Evolutionary conservation across 2,888 invertebrate species (phyloP).

Genomic region (Ichneumoninae sp.): DNA sequence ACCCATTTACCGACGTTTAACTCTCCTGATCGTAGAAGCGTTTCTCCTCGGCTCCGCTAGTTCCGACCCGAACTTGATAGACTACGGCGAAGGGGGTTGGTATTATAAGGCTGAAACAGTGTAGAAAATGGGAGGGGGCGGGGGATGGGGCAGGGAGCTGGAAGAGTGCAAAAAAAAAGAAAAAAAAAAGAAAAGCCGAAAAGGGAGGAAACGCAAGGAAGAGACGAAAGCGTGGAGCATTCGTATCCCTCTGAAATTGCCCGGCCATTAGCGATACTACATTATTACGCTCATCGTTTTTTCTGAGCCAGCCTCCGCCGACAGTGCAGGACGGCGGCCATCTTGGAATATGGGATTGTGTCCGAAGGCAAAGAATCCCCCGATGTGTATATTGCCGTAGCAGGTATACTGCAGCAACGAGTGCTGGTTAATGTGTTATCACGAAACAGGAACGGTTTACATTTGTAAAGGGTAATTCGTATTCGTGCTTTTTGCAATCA

Average conservation of each 20-base stretch:
- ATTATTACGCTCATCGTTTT: slow-evolving; percentile 84
- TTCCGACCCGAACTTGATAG: slow-evolving; percentile 36
- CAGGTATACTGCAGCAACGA: slow-evolving; percentile 24
- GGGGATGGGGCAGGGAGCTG: slow-evolving; percentile 38
- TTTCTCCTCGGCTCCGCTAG: slow-evolving; percentile 17
- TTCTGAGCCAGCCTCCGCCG: slow-evolving; percentile 80
- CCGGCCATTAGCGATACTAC: slow-evolving; percentile 84
- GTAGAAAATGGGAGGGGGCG: slow-evolving; percentile 46
- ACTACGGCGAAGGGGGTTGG: slow-evolving; percentile 58
- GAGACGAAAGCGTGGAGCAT: slow-evolving; percentile 76
- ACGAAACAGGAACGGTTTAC: slow-evolving; percentile 47
- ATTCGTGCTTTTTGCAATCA: slow-evolving; percentile 60
- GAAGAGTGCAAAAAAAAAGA: slow-evolving; percentile 59
- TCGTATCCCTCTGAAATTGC: slow-evolving; percentile 83
- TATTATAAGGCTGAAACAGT: slow-evolving; percentile 51
- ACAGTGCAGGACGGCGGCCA: slow-evolving; percentile 78
- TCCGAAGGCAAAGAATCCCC: slow-evolving; percentile 69
- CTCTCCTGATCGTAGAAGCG: slow-evolving; percentile 65
- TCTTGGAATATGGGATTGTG: slow-evolving; percentile 82
- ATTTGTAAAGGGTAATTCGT: slow-evolving; percentile 56
- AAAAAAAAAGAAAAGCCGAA: slow-evolving; percentile 55
- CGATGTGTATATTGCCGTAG: slow-evolving; percentile 52
- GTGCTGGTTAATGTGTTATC: slow-evolving; percentile 59
- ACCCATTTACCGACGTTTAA: slow-evolving; percentile 76
- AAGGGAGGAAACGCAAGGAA: slow-evolving; percentile 71